Conservation (phyloP, 2,113 vertebrate genomes). For the Osmerus eperlanus region DNA sequence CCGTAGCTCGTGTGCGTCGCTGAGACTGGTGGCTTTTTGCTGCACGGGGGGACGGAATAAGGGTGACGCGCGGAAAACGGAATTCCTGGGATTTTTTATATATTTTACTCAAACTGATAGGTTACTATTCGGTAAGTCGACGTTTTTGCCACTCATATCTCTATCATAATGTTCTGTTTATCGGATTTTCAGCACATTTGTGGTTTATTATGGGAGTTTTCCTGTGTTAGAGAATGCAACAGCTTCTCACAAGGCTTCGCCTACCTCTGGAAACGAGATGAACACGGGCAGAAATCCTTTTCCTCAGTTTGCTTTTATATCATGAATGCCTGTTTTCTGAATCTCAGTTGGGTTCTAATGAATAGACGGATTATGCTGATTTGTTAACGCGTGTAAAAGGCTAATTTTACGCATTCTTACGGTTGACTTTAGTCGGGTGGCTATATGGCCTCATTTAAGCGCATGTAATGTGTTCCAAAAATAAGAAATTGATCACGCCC, state of each 20-base stretch:
- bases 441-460: constrained; percentile 40
- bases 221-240: constrained; percentile 64
- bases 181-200: not conserved
- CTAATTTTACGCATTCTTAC: constrained; percentile 68
- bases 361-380: constrained; percentile 67
- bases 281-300: constrained; percentile 21
- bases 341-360: constrained; percentile 20
- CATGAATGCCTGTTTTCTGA: constrained; percentile 47
- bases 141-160: not conserved
- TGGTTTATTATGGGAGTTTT: constrained; percentile 41
- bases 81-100: not conserved
- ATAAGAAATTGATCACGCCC: constrained; percentile 13
- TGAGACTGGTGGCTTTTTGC: constrained; percentile 36
- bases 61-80: not conserved
- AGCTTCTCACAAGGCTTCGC: constrained; percentile 60
- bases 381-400: constrained; percentile 66
- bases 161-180: not conserved
- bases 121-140: constrained; percentile 24
- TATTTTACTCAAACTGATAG: not conserved
- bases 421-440: constrained; percentile 46
- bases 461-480: constrained; percentile 21
- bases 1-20: constrained; percentile 54
- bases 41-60: constrained; percentile 21
- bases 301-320: constrained; percentile 25
- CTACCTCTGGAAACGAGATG: not conserved